Evolutionary conservation across 1,140 invertebrate species (phyloP).

Genomic region (Teleopsis dalmanni): DNA sequence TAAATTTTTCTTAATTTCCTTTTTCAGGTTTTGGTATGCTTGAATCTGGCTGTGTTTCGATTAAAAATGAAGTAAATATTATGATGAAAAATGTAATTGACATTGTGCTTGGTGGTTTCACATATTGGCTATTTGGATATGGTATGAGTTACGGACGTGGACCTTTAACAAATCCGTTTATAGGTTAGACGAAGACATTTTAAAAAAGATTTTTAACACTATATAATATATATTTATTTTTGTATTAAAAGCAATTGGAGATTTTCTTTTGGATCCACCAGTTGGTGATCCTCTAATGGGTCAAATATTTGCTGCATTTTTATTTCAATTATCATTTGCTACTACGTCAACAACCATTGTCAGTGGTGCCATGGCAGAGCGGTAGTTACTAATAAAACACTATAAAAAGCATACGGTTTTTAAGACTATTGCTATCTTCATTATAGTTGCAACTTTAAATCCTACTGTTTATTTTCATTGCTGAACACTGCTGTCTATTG

Average conservation of each 20-base stretch:
- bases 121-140: constrained; percentile 93
- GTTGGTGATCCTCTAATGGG: constrained; percentile 66
- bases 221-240: too few relatives aligned
- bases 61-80: constrained; percentile 94
- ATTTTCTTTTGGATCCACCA: constrained; percentile 61
- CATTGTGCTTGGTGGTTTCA: constrained; percentile 77
- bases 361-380: constrained; percentile 82
- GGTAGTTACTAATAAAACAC: constrained; percentile 52
- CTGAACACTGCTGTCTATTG: constrained; percentile 87
- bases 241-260: constrained; percentile 66
- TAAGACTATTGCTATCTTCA: constrained; percentile 1
- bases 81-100: constrained; percentile 96
- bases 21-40: constrained; percentile 77
- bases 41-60: constrained; percentile 84
- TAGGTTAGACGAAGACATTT: too few relatives aligned
- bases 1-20: background rate
- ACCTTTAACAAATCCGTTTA: constrained; percentile 61
- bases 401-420: background rate
- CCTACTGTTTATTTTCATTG: constrained; percentile 84
- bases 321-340: constrained; percentile 83
- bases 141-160: constrained; percentile 80
- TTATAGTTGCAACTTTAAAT: constrained; percentile 63
- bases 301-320: constrained; percentile 69
- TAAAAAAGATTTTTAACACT: too few relatives aligned
- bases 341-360: constrained; percentile 89